Percentiles rank a stretch among this genome's conserved stretches.
Evolutionary conservation across 2,888 invertebrate species (phyloP).

Genomic region (Pristionchus arcanus): DNA sequence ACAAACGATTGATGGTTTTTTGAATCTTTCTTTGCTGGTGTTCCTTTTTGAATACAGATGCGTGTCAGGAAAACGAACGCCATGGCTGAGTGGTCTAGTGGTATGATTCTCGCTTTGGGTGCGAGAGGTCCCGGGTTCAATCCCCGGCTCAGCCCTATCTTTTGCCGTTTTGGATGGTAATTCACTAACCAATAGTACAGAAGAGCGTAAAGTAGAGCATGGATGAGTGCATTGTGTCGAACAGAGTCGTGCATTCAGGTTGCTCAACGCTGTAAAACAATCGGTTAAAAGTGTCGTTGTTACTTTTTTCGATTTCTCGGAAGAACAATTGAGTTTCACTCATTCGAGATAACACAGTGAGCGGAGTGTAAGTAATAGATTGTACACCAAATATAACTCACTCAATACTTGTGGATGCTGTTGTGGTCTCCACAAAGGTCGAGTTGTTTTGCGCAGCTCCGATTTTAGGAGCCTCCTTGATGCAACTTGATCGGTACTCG

Average conservation of each 20-base stretch:
- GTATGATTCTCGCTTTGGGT: constrained; percentile 34
- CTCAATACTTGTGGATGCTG: neutral
- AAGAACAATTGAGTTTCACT: neutral
- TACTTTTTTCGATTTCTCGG: neutral
- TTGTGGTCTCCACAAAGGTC: neutral
- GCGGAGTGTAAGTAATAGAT: neutral
- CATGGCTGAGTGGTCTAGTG: neutral
- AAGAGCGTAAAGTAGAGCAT: constrained; percentile 34
- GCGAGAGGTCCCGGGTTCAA: constrained; percentile 36
- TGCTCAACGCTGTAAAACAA: neutral
- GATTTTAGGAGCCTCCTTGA: neutral
- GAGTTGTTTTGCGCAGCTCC: neutral
- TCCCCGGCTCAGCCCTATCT: constrained; percentile 35
- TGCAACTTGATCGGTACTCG: neutral
- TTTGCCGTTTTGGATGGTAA: neutral
- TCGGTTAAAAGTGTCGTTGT: neutral
- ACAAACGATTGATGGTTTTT: neutral
- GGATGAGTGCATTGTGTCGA: constrained; percentile 44
- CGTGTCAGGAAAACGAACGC: too few species aligned
- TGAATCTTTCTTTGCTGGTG: neutral
- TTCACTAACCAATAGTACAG: neutral
- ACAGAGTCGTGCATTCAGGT: neutral
- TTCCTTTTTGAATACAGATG: too few species aligned
- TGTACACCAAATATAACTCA: too few species aligned
- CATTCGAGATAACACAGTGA: neutral